phyloP scores from a whole-genome alignment of 2,797 vertebrate genomes.

The Pangasius sanitwongsei region DNA sequence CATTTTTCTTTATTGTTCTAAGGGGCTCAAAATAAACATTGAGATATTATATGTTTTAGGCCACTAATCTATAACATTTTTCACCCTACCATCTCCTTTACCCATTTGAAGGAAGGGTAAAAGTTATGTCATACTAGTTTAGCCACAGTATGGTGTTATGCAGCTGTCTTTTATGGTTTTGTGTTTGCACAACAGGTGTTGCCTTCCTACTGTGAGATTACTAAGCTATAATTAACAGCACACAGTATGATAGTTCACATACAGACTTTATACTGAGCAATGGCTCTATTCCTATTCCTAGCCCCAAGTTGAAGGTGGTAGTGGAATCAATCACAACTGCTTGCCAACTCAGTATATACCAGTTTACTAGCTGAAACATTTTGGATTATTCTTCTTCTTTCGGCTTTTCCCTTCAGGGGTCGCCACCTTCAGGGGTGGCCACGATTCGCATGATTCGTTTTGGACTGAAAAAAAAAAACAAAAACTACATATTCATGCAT shows the following conservation, averaged over 20 bases:
- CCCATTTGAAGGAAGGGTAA: neutral
- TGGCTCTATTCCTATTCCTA: neutral
- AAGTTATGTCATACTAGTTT: neutral
- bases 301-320: neutral
- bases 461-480: neutral
- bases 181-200: neutral
- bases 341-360: neutral
- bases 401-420: too few relatives aligned
- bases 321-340: neutral
- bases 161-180: neutral
- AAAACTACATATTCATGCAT: too few relatives aligned
- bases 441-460: too few relatives aligned
- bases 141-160: neutral
- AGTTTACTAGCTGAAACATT: neutral
- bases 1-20: neutral
- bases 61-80: neutral
- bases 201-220: neutral
- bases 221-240: neutral
- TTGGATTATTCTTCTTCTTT: neutral
- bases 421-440: too few relatives aligned
- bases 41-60: neutral
- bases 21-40: neutral
- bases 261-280: neutral
- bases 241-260: neutral
- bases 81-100: neutral